Percentiles rank a stretch among this genome's conserved stretches.
Conservation (phyloP, 2,888 invertebrate genomes). For the Acheta domesticus region DNA sequence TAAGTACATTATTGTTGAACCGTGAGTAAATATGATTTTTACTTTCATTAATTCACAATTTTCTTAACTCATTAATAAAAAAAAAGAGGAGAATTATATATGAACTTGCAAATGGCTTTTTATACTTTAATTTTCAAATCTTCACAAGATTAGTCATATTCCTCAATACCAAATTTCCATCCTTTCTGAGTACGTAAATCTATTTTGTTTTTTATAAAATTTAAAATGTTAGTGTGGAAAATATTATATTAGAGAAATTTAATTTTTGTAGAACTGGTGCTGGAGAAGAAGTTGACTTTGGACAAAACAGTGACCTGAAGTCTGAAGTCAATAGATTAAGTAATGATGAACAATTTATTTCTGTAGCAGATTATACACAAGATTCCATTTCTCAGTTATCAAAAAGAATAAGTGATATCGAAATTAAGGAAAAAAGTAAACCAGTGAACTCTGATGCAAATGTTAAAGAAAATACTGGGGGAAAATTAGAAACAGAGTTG, state of each 20-base stretch:
- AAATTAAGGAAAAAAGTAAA: constrained; percentile 35
- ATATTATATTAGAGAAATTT: neutral
- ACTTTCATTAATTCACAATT: too few relatives aligned
- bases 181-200: too few relatives aligned
- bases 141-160: too few relatives aligned
- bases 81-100: too few relatives aligned
- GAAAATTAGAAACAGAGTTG: too few relatives aligned
- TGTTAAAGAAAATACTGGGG: neutral
- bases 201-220: too few relatives aligned
- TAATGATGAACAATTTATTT: constrained; percentile 29
- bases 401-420: constrained; percentile 24
- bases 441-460: neutral
- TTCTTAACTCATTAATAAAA: too few relatives aligned
- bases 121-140: too few relatives aligned
- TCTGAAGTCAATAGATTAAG: constrained; percentile 22
- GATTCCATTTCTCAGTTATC: constrained; percentile 26
- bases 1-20: neutral
- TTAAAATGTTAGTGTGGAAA: too few relatives aligned
- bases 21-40: too few relatives aligned
- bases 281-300: constrained; percentile 58
- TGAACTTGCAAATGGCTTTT: too few relatives aligned
- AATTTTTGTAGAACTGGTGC: constrained; percentile 44
- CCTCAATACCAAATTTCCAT: too few relatives aligned
- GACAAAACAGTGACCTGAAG: constrained; percentile 25
- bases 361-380: constrained; percentile 28